These are phyloP conservation scores for Drosophila subquinaria DNA, from an alignment of 2,888 invertebrate genomes.

Conservation along the genomic window DNA sequence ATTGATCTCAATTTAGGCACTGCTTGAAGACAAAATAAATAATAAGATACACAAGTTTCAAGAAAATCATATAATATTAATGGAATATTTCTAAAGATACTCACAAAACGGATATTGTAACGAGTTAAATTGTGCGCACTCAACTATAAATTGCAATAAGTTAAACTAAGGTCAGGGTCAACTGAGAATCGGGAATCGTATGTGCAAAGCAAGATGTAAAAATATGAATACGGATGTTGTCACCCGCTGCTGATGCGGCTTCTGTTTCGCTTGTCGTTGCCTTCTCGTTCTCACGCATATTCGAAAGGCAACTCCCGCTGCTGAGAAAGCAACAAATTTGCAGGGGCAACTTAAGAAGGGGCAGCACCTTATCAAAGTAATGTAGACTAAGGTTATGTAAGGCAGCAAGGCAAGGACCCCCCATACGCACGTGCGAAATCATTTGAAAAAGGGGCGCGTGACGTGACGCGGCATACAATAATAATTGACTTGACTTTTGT, in stretches of 20 bases:
- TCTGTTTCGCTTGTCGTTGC: conserved; percentile 25
- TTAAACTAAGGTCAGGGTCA: not conserved
- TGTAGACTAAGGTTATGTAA: conserved; percentile 5
- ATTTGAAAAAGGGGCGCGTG: conserved; percentile 36
- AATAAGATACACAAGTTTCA: no score
- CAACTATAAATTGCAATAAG: not conserved
- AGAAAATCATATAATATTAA: not conserved
- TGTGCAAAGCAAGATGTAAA: no score
- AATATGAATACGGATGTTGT: conserved; percentile 13
- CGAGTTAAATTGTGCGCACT: not conserved
- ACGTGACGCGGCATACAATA: conserved; percentile 26
- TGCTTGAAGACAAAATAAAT: no score
- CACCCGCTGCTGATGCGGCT: conserved; percentile 41
- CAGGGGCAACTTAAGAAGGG: conserved; percentile 14
- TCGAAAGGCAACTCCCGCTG: conserved; percentile 72
- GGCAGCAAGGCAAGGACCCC: conserved; percentile 67
- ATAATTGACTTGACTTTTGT: conserved; percentile 76
- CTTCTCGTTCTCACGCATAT: conserved; percentile 61
- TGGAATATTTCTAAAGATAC: not conserved
- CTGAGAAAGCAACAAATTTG: conserved; percentile 72
- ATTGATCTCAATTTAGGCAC: not conserved
- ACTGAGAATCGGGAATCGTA: not conserved
- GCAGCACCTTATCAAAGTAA: conserved; percentile 42
- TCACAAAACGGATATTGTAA: not conserved
- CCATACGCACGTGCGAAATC: conserved; percentile 79